These are phyloP conservation scores for Diglossa cyanea DNA, from an alignment of 2,797 vertebrate genomes.

Conservation along the genomic window DNA sequence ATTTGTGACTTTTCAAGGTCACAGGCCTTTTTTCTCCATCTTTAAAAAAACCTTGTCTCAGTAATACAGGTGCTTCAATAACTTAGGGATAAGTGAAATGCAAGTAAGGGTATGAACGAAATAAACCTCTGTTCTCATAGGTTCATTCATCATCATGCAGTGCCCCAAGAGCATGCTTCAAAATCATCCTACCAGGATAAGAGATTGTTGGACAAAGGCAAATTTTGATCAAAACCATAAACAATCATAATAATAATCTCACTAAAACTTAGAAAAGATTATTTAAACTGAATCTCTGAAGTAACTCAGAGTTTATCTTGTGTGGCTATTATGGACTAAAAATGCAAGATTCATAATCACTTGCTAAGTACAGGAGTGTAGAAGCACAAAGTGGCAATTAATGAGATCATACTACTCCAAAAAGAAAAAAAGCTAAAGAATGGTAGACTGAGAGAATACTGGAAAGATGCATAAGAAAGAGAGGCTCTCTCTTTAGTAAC, in stretches of 20 bases:
- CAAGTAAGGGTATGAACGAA: background rate
- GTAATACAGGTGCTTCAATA: background rate
- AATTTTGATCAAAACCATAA: conserved; percentile 19
- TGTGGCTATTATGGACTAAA: background rate
- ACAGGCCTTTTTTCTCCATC: background rate
- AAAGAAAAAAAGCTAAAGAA: background rate
- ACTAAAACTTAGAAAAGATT: conserved; percentile 41
- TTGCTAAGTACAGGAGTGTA: background rate
- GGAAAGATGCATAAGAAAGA: background rate
- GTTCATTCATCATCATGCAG: background rate
- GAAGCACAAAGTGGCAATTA: conserved; percentile 9
- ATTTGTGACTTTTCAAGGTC: conserved; percentile 41
- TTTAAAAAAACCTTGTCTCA: background rate
- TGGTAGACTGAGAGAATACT: background rate
- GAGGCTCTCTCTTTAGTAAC: background rate
- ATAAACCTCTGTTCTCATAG: background rate
- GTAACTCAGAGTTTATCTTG: background rate
- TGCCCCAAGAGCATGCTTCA: background rate
- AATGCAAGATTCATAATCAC: background rate
- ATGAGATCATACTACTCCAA: background rate
- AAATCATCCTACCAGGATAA: conserved; percentile 1
- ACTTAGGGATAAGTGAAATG: background rate
- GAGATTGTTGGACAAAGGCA: background rate
- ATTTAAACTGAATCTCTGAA: conserved; percentile 10
- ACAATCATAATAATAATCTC: background rate